Evolutionary conservation across 2,888 invertebrate genomes (phyloP), one percentile per base, ranked within the genome.

Genomic region (Dicyrtoma fusca): DNA sequence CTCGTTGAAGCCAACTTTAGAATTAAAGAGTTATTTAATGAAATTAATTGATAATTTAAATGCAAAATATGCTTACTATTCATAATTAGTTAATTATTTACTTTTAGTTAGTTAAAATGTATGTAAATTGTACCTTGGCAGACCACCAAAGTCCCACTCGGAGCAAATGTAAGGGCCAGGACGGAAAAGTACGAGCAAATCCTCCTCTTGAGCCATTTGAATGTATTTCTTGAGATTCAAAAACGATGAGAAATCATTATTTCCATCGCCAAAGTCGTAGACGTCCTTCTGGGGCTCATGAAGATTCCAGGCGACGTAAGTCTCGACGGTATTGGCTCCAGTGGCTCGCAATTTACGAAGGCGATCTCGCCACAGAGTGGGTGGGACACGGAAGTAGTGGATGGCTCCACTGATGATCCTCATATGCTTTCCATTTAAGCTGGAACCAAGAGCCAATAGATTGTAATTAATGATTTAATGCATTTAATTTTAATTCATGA

Each of bases 131-230:
- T 8, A 83, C 83, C 83, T 83, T 10, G 84, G 84, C 53, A 84
- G 76, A 4, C 84, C 84, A 19, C 84, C 84, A 71, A 83, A 83
- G 14, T 87, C 87, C 86, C 87, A 87, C 80, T 87, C 87, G 6
- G 85, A 84, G 81, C 87, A 87, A 74, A 87, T 86, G 80, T 86
- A 87, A 1, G 87, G 87, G 1, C 87, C 87, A 14, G 86, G 84
- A 57, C 87, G 81, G 1, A 87, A 81, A 14, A 87, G 82, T 1
- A 86, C 86, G 19, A 85, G 82, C 55, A 87, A 81, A 71, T 86
- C 86, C 77, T 84, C 83, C 69, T 85, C 84, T 78, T 85, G 83
- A 0, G 86, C 86, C 47, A 83, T 82, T 75, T 83, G 76, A 13
- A 87, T 78, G 79, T 85, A 87, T 19, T 76, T 75, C 0, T 81